Evolutionary conservation across 2,113 vertebrate genomes (phyloP).

Genomic region (Notothenia rossii): DNA sequence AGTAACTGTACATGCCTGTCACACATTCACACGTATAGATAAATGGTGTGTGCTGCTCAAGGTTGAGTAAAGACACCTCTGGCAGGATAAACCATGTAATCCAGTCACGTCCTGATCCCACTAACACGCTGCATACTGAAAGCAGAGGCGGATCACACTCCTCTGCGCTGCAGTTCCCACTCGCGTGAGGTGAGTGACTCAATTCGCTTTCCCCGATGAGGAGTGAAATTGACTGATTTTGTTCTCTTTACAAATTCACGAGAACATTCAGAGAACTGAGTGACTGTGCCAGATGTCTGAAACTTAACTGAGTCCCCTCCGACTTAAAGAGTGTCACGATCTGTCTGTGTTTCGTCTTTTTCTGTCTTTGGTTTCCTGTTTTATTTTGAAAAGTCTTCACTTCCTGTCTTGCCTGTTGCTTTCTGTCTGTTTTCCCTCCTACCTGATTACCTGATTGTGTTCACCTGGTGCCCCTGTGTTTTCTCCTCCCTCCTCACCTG

Average conservation of each 20-base stretch:
- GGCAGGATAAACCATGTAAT: slow-evolving; percentile 41
- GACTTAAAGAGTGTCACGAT: not conserved
- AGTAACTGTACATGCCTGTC: not conserved
- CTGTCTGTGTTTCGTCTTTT: too few species aligned
- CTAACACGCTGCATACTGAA: slow-evolving; percentile 11
- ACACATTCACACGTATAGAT: not conserved
- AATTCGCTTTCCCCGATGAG: not conserved
- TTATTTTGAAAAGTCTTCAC: too few species aligned
- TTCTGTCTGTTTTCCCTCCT: too few species aligned
- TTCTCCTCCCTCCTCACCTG: too few species aligned
- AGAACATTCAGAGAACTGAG: not conserved
- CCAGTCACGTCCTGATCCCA: slow-evolving; percentile 42
- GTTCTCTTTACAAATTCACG: not conserved
- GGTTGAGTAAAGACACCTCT: slow-evolving; percentile 56
- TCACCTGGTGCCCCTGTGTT: too few species aligned
- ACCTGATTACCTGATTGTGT: too few species aligned
- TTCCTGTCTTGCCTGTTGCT: too few species aligned
- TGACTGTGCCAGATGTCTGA: not conserved
- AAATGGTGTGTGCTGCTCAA: slow-evolving; percentile 41
- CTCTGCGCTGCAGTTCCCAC: slow-evolving; percentile 5
- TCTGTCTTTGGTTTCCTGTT: too few species aligned
- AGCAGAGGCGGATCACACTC: not conserved
- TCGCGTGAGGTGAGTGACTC: not conserved
- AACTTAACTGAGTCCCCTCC: slow-evolving; percentile 8
- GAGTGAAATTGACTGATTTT: not conserved